Base-by-base conservation (phyloP, 1,140 invertebrate genomes). In the Ditylenchus dipsaci region DNA sequence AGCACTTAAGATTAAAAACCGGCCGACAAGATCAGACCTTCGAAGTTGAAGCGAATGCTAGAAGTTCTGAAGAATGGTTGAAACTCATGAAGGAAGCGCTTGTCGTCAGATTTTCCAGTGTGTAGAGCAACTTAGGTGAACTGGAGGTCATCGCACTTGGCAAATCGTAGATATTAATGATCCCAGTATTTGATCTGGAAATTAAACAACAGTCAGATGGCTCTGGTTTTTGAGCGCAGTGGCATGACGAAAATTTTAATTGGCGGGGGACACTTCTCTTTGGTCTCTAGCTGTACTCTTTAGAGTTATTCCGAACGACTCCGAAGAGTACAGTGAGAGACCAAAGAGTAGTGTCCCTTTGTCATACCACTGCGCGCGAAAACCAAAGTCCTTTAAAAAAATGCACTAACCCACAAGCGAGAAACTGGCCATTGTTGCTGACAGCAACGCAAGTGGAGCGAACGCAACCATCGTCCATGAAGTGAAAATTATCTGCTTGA, bases 171-270 rank as follows among this genome's bases (percentile, higher is more conserved):
- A 76, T 72, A 45, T 76, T 76, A 8, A 76, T 71, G 42, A 76
- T 67, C 5, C 76, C 75, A 30, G 75, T 76, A 53, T 74, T 78
- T 26, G 76, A 76, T 11, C 72, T 74, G 57, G 58, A 76, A 76
- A 23, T 8, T 69, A 9, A 30, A 21, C 38, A 45, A 21, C n/a
- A n/a, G n/a, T n/a, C n/a, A n/a, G n/a, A n/a, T n/a, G n/a, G n/a
- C n/a, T n/a, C n/a, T n/a, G n/a, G n/a, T n/a, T n/a, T n/a, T n/a
- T n/a, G n/a, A n/a, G n/a, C n/a, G n/a, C n/a, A n/a, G n/a, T n/a
- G n/a, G n/a, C n/a, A n/a, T n/a, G n/a, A n/a, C n/a, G n/a, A n/a
- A n/a, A n/a, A n/a, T n/a, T n/a, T n/a, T n/a, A n/a, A n/a, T n/a
- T n/a, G n/a, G n/a, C n/a, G n/a, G n/a, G n/a, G n/a, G n/a, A n/a